Evolutionary conservation across 1,140 invertebrate species (phyloP).

Genomic region (Zaprionus lachaisei): DNA sequence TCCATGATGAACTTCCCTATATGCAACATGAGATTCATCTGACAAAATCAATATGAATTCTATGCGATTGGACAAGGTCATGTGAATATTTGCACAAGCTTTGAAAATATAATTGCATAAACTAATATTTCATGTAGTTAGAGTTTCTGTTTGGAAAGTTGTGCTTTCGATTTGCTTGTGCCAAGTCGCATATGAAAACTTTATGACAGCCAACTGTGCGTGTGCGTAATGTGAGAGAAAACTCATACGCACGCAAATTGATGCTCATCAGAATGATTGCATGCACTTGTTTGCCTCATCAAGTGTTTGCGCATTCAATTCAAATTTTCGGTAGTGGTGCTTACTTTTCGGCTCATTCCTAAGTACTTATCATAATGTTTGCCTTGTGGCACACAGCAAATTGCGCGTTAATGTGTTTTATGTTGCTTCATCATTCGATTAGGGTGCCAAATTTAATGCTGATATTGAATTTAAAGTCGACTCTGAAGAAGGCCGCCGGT

Average conservation of each 20-base stretch:
- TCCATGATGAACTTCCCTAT: neutral
- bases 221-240: conserved; percentile 24
- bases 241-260: conserved; percentile 14
- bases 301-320: conserved; percentile 23
- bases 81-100: conserved; percentile 17
- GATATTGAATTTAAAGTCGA: conserved; percentile 76
- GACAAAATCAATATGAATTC: neutral
- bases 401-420: conserved; percentile 75
- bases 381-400: conserved; percentile 53
- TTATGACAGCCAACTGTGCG: conserved; percentile 14
- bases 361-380: conserved; percentile 43
- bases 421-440: conserved; percentile 61
- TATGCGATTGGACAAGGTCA: neutral
- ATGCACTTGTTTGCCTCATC: conserved; percentile 29
- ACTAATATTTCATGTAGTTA: conserved; percentile 4
- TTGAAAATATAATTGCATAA: conserved; percentile 17
- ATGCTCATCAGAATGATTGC: conserved; percentile 36
- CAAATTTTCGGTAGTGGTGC: conserved; percentile 2
- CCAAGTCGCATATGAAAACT: neutral
- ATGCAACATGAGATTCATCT: neutral
- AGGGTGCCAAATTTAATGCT: conserved; percentile 40
- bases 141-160: neutral
- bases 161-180: neutral
- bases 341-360: neutral
- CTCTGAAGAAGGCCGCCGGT: conserved; percentile 18